Evolutionary conservation across 2,113 vertebrate genomes (phyloP), one percentile per base, ranked within the genome.

Genomic region (Sceloporus tristichus): DNA sequence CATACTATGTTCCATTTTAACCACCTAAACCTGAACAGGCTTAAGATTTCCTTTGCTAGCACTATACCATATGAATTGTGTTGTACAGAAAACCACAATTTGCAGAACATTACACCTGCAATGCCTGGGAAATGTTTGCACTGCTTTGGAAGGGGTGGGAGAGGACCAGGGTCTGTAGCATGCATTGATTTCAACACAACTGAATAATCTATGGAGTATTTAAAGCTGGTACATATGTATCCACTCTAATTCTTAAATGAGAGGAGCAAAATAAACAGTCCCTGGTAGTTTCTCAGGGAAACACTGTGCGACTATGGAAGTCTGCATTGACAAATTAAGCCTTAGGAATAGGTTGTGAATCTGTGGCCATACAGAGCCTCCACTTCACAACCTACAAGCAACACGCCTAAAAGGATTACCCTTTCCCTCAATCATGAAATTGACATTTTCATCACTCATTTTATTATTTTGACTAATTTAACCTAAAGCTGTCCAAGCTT

Each of bases 381-480:
- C 38, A 42, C 79, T 1, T 79, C 62, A 34, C 53, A 71, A 85
- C 59, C 65, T 53, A 62, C 0, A 48, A 70, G 2, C 0, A 0
- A 62, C 42, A 85, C 80, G 74, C 7, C 6, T 79, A 56, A 62
- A 10, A 76, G 38, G 74, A 38, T 25, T 38, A 68, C 38, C 40
- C 70, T 0, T 0, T 84, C 42, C 87, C 73, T 79, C 56, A 76
- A 85, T 10, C 68, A 56, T 42, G 84, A 91, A 93, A 56, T 0
- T 73, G 14, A 56, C 4, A n/a, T 85, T 94, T 87, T 85, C 84
- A 91, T 3, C 38, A 42, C 90, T 34, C 23, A 54, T 0, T 79
- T 88, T 56, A 54, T 82, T 71, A 77, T 53, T 85, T 65, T 79
- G 65, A 29, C 90, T 76, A 91, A 90, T 83, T 91, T 48, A 79